phyloP scores from a whole-genome alignment of 2,797 vertebrate species.

The Labeo calbasu region DNA sequence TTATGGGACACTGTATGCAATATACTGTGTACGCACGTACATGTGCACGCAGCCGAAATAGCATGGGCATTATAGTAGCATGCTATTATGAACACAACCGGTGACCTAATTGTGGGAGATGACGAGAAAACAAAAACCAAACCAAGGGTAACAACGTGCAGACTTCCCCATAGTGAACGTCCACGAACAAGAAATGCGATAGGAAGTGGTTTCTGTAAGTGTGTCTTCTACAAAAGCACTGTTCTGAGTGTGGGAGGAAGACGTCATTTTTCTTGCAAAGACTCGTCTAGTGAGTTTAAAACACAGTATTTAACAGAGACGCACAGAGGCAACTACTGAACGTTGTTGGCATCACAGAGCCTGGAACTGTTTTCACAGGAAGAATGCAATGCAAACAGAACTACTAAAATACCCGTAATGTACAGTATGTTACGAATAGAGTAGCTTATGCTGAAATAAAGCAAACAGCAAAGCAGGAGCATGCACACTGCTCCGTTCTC shows the following conservation, averaged over 20 bases:
- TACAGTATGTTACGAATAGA: conserved; percentile 57
- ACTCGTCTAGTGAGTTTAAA: background rate
- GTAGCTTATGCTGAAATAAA: conserved; percentile 35
- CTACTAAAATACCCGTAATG: conserved; percentile 65
- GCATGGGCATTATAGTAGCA: background rate
- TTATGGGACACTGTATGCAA: background rate
- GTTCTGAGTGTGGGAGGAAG: conserved; percentile 12
- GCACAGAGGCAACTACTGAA: conserved; percentile 62
- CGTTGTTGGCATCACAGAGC: conserved; percentile 59
- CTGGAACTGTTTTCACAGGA: conserved; percentile 67
- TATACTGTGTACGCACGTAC: background rate
- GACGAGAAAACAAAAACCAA: conserved; percentile 22
- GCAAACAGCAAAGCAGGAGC: background rate
- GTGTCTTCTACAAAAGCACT: conserved; percentile 61
- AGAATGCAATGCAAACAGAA: conserved; percentile 66
- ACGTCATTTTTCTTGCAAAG: background rate
- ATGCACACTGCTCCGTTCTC: background rate
- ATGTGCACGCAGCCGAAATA: background rate
- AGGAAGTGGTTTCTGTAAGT: conserved; percentile 64
- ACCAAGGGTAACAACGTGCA: background rate
- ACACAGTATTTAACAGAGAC: conserved; percentile 59
- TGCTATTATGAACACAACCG: background rate
- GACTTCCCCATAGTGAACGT: conserved; percentile 34
- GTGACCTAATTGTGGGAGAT: conserved; percentile 12
- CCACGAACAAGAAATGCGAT: conserved; percentile 44